Percentiles rank a stretch among this genome's conserved stretches.
These are phyloP conservation scores for Distichodus sexfasciatus DNA, from an alignment of 2,797 vertebrate genomes.

Conservation along the genomic window DNA sequence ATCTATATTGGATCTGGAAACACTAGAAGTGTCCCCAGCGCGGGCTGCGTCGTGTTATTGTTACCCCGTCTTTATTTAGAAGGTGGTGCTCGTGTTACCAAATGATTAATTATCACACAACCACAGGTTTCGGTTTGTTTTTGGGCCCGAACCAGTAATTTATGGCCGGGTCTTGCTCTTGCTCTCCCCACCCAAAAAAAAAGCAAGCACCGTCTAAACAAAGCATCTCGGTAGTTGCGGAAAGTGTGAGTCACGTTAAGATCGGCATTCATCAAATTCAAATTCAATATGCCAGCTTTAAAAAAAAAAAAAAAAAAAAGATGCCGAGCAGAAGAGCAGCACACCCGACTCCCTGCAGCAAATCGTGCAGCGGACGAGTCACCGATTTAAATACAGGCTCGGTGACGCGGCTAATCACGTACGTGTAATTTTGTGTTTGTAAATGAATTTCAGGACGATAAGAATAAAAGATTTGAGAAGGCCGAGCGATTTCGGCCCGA, in stretches of 20 bases:
- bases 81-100: constrained; percentile 43
- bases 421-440: no score
- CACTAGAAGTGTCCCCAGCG: constrained; percentile 16
- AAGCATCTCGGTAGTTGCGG: constrained; percentile 55
- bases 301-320: constrained; percentile 36
- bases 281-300: constrained; percentile 56
- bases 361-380: no score
- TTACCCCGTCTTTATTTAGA: constrained; percentile 48
- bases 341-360: no score
- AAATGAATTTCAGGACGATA: no score
- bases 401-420: not conserved
- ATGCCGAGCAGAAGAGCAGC: no score
- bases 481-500: not conserved
- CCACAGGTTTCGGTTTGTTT: constrained; percentile 45
- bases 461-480: no score
- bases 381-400: no score
- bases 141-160: constrained; percentile 50
- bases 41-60: constrained; percentile 35
- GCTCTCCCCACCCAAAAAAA: constrained; percentile 7
- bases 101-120: constrained; percentile 54
- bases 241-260: constrained; percentile 66
- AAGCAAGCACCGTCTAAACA: constrained; percentile 60
- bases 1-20: constrained; percentile 23
- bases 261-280: constrained; percentile 62
- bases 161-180: constrained; percentile 38